Evolutionary conservation across 2,888 invertebrate genomes (phyloP), one percentile per base, ranked within the genome.

Genomic region (Hypena proboscidalis): DNA sequence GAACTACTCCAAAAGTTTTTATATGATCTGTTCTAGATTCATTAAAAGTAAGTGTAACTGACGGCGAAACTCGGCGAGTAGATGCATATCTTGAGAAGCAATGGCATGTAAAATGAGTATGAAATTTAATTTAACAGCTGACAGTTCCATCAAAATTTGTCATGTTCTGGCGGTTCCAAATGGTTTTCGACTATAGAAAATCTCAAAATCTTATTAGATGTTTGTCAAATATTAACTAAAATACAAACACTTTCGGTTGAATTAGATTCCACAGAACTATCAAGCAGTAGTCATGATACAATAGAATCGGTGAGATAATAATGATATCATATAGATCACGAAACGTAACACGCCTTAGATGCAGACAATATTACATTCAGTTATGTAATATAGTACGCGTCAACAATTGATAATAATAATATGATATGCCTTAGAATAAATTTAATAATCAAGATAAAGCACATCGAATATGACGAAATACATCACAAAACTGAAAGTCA

Each of bases 21-120:
- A 72, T 66, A 67, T 63, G 56, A 70, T 65, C 70, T 73, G 70
- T 66, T 38, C 44, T 33, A 26, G 10, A 44, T 33, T 32, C 7
- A 27, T 11, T 9, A 11, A 26, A 9, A 15, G 10, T 32, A n/a
- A 40, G 14, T 40, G 33, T 32, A 21, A 27, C 8, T n/a, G 27
- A 20, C 21, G 26, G 19, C 8, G 26, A 10, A 9, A 6, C 6
- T 31, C 5, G 5, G 5, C 5, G 5, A 17, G 5, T 17, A 17
- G 17, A 17, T n/a, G n/a, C n/a, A n/a, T n/a, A n/a, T n/a, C n/a
- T n/a, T n/a, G n/a, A 17, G 5, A 17, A 17, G 3, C 17, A 17
- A 4, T 17, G 17, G 5, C 17, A 17, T 17, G 17, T 4, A 17
- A 17, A 5, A 5, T 17, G 5, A 17, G 5, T 4, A 4, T 5